A percentile compares a stretch with the other conserved stretches of the same genome.
Evolutionary conservation across 2,888 invertebrate genomes (phyloP).

Genomic region (Petrophora chlorosata): DNA sequence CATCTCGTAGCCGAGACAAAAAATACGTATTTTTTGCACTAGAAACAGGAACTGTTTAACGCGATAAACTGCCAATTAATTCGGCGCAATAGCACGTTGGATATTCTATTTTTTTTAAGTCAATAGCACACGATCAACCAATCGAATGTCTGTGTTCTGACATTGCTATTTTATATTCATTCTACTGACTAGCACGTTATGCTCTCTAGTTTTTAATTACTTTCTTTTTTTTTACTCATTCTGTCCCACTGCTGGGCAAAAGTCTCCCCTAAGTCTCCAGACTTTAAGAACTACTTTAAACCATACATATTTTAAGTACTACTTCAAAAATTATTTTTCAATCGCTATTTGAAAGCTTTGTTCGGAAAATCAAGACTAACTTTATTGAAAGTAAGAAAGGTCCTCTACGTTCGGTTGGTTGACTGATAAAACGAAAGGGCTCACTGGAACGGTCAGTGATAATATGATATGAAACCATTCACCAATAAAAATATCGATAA

Average conservation of each 20-base stretch:
- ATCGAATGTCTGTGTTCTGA: conserved; percentile 1
- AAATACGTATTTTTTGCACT: conserved; percentile 39
- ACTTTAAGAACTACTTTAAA: too few species aligned
- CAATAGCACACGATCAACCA: conserved; percentile 23
- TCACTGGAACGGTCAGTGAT: conserved; percentile 37
- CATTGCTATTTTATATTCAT: not conserved
- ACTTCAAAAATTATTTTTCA: too few species aligned
- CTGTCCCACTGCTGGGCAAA: too few species aligned
- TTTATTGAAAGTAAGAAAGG: conserved; percentile 6
- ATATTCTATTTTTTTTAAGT: conserved; percentile 30
- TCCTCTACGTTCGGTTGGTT: conserved; percentile 39
- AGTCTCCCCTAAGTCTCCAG: too few species aligned
- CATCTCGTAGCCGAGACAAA: conserved; percentile 42
- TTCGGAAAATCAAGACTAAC: conserved; percentile 2
- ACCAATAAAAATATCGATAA: conserved; percentile 36
- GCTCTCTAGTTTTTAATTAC: not conserved
- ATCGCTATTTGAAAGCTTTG: conserved; percentile 4
- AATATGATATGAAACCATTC: conserved; percentile 41
- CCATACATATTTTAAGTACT: too few species aligned
- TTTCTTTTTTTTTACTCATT: too few species aligned
- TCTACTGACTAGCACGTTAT: not conserved
- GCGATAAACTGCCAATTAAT: conserved; percentile 42
- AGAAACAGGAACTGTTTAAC: conserved; percentile 43
- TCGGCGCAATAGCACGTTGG: conserved; percentile 43
- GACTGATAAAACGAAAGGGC: conserved; percentile 49